Evolutionary conservation across 2,888 invertebrate genomes (phyloP).

Genomic region (Emmelina monodactyla): DNA sequence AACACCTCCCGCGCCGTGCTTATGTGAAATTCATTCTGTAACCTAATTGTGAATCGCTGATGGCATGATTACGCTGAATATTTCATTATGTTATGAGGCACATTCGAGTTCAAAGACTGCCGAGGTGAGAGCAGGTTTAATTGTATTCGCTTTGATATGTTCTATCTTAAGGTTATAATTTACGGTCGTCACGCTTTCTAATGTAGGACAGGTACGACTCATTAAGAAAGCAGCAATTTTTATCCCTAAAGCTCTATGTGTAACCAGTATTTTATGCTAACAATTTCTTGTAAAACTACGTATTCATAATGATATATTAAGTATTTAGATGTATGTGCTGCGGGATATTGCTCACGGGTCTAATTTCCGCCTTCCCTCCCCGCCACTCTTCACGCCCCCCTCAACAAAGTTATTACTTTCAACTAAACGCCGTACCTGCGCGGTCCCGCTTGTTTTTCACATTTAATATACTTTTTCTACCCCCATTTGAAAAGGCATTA

Average conservation of each 20-base stretch:
- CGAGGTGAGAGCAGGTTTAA: no score
- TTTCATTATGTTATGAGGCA: no score
- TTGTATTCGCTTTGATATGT: no score
- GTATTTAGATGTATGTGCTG: slow-evolving; percentile 29
- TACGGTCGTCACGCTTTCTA: no score
- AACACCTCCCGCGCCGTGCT: no score
- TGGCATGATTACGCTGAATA: no score
- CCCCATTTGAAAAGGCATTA: neutral
- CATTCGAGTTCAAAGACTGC: no score
- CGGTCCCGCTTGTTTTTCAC: slow-evolving; percentile 29
- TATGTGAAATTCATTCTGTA: no score
- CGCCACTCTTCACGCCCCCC: no score
- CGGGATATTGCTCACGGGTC: slow-evolving; percentile 38
- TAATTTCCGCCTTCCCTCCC: slow-evolving; percentile 34
- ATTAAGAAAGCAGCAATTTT: neutral
- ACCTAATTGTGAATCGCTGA: no score
- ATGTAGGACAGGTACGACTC: neutral
- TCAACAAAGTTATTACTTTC: slow-evolving; percentile 26
- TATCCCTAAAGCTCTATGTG: neutral
- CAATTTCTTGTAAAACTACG: neutral
- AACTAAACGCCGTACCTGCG: neutral
- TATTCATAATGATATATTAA: neutral
- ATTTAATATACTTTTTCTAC: slow-evolving; percentile 21
- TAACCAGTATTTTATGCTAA: neutral
- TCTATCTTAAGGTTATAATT: no score